Evolutionary conservation across 2,888 invertebrate genomes (phyloP).

Genomic region (Polietes domitor): DNA sequence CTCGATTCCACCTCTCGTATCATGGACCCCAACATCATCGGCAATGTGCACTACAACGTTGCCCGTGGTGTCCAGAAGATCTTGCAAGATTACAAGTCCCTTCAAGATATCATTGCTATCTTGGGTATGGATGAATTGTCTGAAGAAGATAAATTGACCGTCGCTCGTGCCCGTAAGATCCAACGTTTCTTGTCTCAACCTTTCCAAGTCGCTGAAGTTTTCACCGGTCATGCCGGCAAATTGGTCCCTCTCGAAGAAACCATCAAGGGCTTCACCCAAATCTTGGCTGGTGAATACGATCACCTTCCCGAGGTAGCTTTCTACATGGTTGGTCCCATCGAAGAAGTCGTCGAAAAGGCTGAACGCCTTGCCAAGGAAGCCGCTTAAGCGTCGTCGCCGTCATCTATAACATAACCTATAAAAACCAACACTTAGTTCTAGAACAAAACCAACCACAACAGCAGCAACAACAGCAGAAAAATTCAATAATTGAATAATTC

Average conservation of each 20-base stretch:
- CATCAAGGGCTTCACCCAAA: slow-evolving; percentile 93
- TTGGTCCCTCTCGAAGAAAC: slow-evolving; percentile 92
- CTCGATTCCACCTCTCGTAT: slow-evolving; percentile 96
- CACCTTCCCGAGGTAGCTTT: slow-evolving; percentile 97
- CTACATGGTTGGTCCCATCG: slow-evolving; percentile 97
- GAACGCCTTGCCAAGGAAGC: slow-evolving; percentile 81
- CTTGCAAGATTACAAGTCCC: slow-evolving; percentile 89
- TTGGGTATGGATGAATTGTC: slow-evolving; percentile 96
- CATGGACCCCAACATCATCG: slow-evolving; percentile 95
- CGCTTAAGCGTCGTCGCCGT: slow-evolving; percentile 65
- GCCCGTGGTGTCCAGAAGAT: slow-evolving; percentile 96
- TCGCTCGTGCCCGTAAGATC: slow-evolving; percentile 95
- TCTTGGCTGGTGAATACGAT: slow-evolving; percentile 91
- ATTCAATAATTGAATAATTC: slow-evolving; percentile 33
- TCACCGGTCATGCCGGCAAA: slow-evolving; percentile 95
- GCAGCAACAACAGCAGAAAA: slow-evolving; percentile 22
- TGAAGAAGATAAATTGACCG: slow-evolving; percentile 96
- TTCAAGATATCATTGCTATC: slow-evolving; percentile 95
- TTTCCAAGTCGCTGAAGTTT: slow-evolving; percentile 95
- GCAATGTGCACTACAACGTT: slow-evolving; percentile 91
- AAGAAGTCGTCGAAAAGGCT: slow-evolving; percentile 92
- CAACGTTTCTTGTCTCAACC: slow-evolving; percentile 96
- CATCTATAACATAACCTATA: slow-evolving; percentile 26
- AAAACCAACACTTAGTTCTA: slow-evolving; percentile 30
- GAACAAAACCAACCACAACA: slow-evolving; percentile 31